Evolutionary conservation across 2,113 vertebrate genomes (phyloP).

Genomic region (Seriola quinqueradiata): DNA sequence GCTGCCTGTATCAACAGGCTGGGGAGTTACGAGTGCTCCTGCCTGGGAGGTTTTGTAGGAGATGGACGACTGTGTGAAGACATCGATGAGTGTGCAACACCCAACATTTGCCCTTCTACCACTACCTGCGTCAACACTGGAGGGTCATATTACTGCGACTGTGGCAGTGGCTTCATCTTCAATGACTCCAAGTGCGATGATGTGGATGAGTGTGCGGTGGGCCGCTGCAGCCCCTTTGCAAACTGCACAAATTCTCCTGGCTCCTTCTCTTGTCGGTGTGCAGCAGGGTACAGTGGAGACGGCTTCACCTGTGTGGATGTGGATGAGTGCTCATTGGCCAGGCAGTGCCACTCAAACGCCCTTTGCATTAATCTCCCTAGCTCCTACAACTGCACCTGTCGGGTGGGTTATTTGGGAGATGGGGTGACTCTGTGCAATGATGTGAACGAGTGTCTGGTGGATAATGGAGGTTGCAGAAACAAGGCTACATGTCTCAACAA

Average conservation of each 20-base stretch:
- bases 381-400: constrained; percentile 83
- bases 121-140: constrained; percentile 82
- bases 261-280: constrained; percentile 83
- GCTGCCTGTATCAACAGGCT: constrained; percentile 84
- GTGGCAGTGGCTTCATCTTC: constrained; percentile 80
- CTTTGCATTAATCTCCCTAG: constrained; percentile 83
- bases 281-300: constrained; percentile 80
- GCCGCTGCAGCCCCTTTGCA: constrained; percentile 78
- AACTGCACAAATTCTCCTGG: constrained; percentile 82
- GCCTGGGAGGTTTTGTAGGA: constrained; percentile 80
- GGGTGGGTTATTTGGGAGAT: constrained; percentile 82
- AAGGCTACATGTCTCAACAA: constrained; percentile 82
- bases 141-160: constrained; percentile 85
- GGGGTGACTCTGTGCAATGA: constrained; percentile 81
- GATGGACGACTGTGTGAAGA: constrained; percentile 82
- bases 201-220: constrained; percentile 80
- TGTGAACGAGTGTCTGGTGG: constrained; percentile 83
- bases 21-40: constrained; percentile 84
- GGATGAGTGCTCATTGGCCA: constrained; percentile 79
- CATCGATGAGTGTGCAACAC: constrained; percentile 81
- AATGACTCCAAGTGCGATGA: constrained; percentile 80
- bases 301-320: constrained; percentile 83
- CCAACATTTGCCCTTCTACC: constrained; percentile 74
- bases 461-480: constrained; percentile 85
- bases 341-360: constrained; percentile 80